Base-by-base conservation (phyloP, 35 echinoderm and acorn worm genomes). In the Lytechinus variegatus region DNA sequence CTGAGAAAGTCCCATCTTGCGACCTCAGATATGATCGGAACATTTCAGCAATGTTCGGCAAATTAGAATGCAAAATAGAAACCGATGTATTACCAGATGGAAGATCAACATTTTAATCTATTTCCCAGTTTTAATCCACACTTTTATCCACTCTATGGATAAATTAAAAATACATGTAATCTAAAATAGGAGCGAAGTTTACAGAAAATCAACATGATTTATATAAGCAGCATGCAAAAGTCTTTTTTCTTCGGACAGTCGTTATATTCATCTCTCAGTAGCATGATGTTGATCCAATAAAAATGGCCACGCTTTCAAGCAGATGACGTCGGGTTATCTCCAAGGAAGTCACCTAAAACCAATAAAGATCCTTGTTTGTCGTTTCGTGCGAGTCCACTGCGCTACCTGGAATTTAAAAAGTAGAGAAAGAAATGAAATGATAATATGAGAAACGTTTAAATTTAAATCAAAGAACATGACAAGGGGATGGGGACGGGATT, bases 301-400 rank as follows among this genome's bases (percentile, higher is more conserved):
- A 79, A 16, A 24, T 79, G 66, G 66, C 66, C 66, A 79, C 66
- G 14, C 14, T 79, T 79, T 79, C 66, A 0, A 79, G 66, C 66
- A 7, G 66, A 24, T 79, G 66, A 79, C 66, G 66, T 79, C 7
- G 56, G 10, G 19, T 79, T 7, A 79, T 56, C 10, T 21, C 94
- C 8, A 71, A 19, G 57, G 52, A 24, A 10, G 8, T 21, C 52
- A n/a, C 12, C 94, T 92, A 96, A 94, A 96, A 96, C 96, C 96
- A 96, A 61, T 96, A 96, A 8, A 96, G 86, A 52, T 96, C 96
- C 55, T 96, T 96, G 54, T 92, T 96, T 52, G 96, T n/a, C n/a
- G n/a, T 96, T n/a, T 96, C 96, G 56, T 94, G 86, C 11, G 96
- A 21, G 55, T 96, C 96, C 33, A 96, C 11, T 11, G 96, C 86